Evolutionary conservation across 2,113 vertebrate genomes (phyloP).

Genomic region (Pheucticus melanocephalus): DNA sequence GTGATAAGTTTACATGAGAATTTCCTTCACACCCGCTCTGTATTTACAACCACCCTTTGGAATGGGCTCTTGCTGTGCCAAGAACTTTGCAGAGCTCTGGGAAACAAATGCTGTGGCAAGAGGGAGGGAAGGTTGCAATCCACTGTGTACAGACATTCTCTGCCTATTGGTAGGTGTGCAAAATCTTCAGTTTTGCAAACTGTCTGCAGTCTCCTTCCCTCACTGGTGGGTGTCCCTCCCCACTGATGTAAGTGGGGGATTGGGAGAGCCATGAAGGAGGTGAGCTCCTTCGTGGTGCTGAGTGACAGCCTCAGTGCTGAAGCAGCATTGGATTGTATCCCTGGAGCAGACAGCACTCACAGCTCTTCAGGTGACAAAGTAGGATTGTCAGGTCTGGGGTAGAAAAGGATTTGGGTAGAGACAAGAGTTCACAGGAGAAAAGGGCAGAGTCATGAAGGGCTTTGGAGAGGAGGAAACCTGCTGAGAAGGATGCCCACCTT

Average conservation of each 20-base stretch:
- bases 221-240: not conserved
- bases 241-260: fast-evolving
- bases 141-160: not conserved
- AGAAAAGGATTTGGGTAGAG: not conserved
- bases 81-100: not conserved
- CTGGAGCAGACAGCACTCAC: fast-evolving
- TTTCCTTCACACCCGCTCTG: not conserved
- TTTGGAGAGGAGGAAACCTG: not conserved
- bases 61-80: not conserved
- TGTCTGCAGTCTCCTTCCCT: not conserved
- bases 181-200: not conserved
- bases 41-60: not conserved
- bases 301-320: not conserved
- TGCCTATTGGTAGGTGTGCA: not conserved
- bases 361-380: not conserved
- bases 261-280: fast-evolving
- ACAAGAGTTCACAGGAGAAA: not conserved
- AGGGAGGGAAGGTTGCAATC: not conserved
- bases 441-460: not conserved
- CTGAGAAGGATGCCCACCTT: not conserved
- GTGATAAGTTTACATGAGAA: not conserved
- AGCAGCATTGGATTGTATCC: not conserved
- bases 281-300: not conserved
- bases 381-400: not conserved
- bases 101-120: not conserved